Conservation (phyloP, 2,888 invertebrate genomes). For the Torymus auratus region DNA sequence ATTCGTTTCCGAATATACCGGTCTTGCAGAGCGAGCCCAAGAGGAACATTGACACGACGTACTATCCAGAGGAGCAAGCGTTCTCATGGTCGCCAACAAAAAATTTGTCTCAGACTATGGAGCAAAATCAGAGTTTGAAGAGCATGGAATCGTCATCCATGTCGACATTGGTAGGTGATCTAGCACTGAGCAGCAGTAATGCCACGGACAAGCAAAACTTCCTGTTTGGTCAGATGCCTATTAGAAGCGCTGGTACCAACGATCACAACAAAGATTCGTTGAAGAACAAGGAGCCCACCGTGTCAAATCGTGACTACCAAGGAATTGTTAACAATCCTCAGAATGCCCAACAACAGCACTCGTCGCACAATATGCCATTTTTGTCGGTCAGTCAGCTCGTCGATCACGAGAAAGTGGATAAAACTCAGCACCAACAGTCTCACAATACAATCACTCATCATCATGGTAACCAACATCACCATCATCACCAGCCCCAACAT, state of each 20-base stretch:
- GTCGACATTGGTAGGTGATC: conserved; percentile 81
- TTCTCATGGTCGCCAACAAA: conserved; percentile 80
- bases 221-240: conserved; percentile 68
- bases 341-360: conserved; percentile 71
- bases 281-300: conserved; percentile 70
- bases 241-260: conserved; percentile 59
- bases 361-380: conserved; percentile 77
- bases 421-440: conserved; percentile 66
- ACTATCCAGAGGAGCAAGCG: conserved; percentile 77
- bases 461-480: conserved; percentile 69
- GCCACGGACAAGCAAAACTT: conserved; percentile 72
- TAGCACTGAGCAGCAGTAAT: conserved; percentile 78
- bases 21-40: conserved; percentile 71
- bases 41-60: conserved; percentile 64
- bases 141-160: conserved; percentile 77
- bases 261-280: conserved; percentile 66
- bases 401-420: conserved; percentile 78
- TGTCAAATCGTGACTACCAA: conserved; percentile 69
- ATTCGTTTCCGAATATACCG: conserved; percentile 72
- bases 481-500: conserved; percentile 70
- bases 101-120: conserved; percentile 75
- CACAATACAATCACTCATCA: conserved; percentile 63
- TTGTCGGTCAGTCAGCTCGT: conserved; percentile 83
- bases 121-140: conserved; percentile 69
- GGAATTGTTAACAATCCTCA: conserved; percentile 70